Evolutionary conservation across 2,888 invertebrate genomes (phyloP).

Genomic region (Tanaodytes sp.): DNA sequence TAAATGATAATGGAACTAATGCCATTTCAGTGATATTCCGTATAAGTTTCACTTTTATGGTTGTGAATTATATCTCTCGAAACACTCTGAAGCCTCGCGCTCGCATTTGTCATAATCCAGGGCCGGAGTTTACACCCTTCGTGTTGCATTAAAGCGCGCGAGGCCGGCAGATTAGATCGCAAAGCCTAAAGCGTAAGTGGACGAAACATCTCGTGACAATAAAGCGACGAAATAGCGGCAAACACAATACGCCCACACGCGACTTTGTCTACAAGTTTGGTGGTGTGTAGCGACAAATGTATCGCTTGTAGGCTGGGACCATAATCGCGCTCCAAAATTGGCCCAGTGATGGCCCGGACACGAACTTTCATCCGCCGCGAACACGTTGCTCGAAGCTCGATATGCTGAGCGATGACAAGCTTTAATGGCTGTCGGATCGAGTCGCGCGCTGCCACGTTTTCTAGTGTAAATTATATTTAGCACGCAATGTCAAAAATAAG

Average conservation of each 20-base stretch:
- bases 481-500: too few species aligned
- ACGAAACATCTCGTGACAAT: background rate
- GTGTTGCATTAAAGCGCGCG: conserved; percentile 6
- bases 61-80: too few species aligned
- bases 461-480: too few species aligned
- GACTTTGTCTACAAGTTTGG: conserved; percentile 10
- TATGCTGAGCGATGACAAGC: conserved; percentile 14
- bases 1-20: too few species aligned
- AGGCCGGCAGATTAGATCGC: background rate
- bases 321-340: conserved; percentile 22
- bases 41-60: too few species aligned
- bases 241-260: conserved; percentile 3
- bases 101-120: too few species aligned
- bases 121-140: too few species aligned
- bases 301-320: background rate
- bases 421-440: too few species aligned
- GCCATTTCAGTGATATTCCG: too few species aligned
- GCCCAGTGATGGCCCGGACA: conserved; percentile 11
- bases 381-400: conserved; percentile 16
- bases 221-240: background rate
- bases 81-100: too few species aligned
- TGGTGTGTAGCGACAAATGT: conserved; percentile 10
- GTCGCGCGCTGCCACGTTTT: too few species aligned
- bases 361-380: conserved; percentile 11
- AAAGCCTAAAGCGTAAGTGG: background rate